Percentiles rank a stretch among this genome's conserved stretches.
Evolutionary conservation across 2,888 invertebrate genomes (phyloP).

Genomic region (Eupithecia inturbata): DNA sequence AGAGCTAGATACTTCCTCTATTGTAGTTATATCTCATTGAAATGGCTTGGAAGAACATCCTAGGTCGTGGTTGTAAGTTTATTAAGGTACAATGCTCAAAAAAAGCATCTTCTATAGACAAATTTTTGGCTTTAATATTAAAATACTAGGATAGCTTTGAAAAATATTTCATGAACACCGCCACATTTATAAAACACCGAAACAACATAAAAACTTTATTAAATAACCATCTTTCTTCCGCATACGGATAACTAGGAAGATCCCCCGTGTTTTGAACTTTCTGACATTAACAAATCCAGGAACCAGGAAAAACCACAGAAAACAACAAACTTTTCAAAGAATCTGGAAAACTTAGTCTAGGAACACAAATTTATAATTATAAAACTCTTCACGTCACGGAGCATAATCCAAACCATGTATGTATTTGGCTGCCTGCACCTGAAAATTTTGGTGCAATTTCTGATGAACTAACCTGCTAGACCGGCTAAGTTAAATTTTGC

Average conservation of each 20-base stretch:
- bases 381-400: neutral
- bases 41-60: too few species aligned
- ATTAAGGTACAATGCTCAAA: too few species aligned
- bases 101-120: too few species aligned
- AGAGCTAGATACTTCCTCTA: too few species aligned
- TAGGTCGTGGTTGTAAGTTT: too few species aligned
- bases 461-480: neutral
- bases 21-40: too few species aligned
- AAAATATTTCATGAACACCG: neutral
- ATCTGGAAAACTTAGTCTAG: neutral
- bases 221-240: neutral
- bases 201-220: neutral
- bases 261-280: neutral
- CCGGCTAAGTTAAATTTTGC: neutral
- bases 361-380: neutral
- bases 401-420: neutral
- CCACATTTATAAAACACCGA: neutral
- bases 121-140: too few species aligned
- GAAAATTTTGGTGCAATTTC: neutral
- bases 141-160: too few species aligned
- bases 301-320: neutral
- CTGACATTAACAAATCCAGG: neutral
- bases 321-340: neutral
- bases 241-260: neutral
- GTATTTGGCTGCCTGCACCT: neutral